Percentiles rank a stretch among this genome's conserved stretches.
phyloP scores from a whole-genome alignment of 2,797 vertebrate species.

The Chelmon rostratus region DNA sequence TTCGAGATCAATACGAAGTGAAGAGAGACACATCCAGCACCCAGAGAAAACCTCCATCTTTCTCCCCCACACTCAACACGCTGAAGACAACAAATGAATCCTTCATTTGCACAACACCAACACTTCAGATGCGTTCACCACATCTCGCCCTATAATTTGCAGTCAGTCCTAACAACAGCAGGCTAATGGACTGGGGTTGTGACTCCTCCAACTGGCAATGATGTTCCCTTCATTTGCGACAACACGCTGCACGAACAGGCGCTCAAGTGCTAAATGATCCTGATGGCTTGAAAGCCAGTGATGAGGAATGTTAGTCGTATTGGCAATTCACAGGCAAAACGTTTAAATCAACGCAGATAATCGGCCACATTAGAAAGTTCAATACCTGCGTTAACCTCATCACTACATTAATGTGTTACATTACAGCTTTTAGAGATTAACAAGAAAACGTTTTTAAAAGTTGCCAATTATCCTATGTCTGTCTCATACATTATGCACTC shows the following conservation, averaged over 20 bases:
- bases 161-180: constrained; percentile 14
- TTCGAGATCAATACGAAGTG: not conserved
- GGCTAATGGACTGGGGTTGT: constrained; percentile 52
- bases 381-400: not conserved
- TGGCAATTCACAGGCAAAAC: not conserved
- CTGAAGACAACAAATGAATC: not conserved
- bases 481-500: constrained; percentile 1
- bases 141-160: constrained; percentile 26
- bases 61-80: not conserved
- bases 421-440: not conserved
- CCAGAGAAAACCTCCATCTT: not conserved
- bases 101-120: constrained; percentile 1
- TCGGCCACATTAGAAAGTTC: not conserved
- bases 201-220: constrained; percentile 23
- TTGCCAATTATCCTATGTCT: not conserved
- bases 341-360: constrained; percentile 21
- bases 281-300: not conserved
- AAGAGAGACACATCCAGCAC: not conserved
- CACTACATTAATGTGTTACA: not conserved
- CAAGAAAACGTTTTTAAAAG: not conserved
- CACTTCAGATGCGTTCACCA: constrained; percentile 27
- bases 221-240: not conserved
- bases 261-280: constrained; percentile 10
- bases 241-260: not conserved
- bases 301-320: not conserved